Percentiles rank a stretch among this genome's conserved stretches.
These are phyloP conservation scores for Acanthurus tractus DNA, from an alignment of 2,797 vertebrate genomes.

Conservation along the genomic window DNA sequence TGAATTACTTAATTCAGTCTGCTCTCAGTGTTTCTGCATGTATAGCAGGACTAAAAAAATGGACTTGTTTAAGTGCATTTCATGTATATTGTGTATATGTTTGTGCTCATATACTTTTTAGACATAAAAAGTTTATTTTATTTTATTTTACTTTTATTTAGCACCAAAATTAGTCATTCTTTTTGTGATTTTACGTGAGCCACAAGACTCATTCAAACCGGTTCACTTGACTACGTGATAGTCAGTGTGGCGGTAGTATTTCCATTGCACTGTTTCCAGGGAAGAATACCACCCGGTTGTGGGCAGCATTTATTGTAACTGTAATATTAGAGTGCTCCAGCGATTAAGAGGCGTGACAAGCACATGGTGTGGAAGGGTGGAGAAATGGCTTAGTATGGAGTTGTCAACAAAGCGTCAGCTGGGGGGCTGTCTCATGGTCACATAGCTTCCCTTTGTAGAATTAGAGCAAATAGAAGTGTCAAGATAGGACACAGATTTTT, in stretches of 20 bases:
- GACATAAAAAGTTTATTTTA: too few relatives aligned
- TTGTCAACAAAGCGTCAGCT: constrained; percentile 80
- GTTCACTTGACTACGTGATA: not conserved
- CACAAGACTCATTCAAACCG: constrained; percentile 14
- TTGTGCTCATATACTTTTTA: too few relatives aligned
- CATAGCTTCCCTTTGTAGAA: constrained; percentile 51
- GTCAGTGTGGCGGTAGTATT: constrained; percentile 51
- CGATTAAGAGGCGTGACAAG: constrained; percentile 64
- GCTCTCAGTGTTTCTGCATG: not conserved
- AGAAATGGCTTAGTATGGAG: constrained; percentile 67
- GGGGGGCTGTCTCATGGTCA: constrained; percentile 15
- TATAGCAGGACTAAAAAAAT: not conserved
- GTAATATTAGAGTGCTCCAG: constrained; percentile 56
- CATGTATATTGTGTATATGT: too few relatives aligned
- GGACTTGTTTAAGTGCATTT: not conserved
- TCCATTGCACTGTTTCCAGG: constrained; percentile 67
- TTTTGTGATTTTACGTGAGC: constrained; percentile 8
- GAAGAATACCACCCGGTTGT: constrained; percentile 29
- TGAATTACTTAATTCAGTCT: not conserved
- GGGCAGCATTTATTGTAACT: constrained; percentile 19
- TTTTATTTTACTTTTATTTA: not conserved
- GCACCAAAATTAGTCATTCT: not conserved
- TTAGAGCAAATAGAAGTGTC: constrained; percentile 16
- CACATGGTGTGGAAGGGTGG: constrained; percentile 77
- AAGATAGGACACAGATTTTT: constrained; percentile 6